Base-by-base conservation (phyloP, 2,113 vertebrate species). In the Phrynosoma platyrhinos region DNA sequence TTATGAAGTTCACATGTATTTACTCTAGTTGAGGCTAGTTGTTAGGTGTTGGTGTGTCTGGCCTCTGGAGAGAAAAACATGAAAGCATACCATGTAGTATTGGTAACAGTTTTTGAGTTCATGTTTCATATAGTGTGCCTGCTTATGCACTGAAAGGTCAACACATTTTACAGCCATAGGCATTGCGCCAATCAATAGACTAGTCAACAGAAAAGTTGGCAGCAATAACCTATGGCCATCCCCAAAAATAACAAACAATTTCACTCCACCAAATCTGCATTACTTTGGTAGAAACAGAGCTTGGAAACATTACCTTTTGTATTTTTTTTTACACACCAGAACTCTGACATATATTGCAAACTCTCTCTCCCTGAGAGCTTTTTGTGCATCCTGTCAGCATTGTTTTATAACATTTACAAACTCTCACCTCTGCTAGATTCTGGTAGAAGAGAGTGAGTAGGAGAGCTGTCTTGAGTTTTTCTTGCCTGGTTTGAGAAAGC, bases 401-500 rank as follows among this genome's bases (percentile, higher is more conserved):
- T 62, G 13, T 62, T 62, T 14, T 18, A 18, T 62, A 62, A 62
- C 13, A 16, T 62, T 62, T 62, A 4, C 58, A 62, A 62, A 55
- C 23, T 58, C 88, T 92, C 95, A 98, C 98, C 98, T 98, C 97
- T 9, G 93, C 86, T 1, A 96, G 86, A 1, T 98, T 96, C 58
- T 96, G 93, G 92, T 94, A 95, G 94, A 98, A 98, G 90, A 96
- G 84, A 9, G 96, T 95, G 47, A 97, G 77, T 84, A 96, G 94
- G 87, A 97, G 95, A 42, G 97, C 94, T 0, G 95, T 96, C 42
- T 96, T 95, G 78, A 99, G 96, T 90, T 97, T 96, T 23, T 97
- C 94, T 62, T 88, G 92, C 53, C 97, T 97, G 3, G 91, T 95
- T 87, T 95, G 88, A 0, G 97, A 97, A 1, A 98, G 95, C 81